Evolutionary conservation across 2,797 vertebrate species (phyloP).

Genomic region (Pterois miles): DNA sequence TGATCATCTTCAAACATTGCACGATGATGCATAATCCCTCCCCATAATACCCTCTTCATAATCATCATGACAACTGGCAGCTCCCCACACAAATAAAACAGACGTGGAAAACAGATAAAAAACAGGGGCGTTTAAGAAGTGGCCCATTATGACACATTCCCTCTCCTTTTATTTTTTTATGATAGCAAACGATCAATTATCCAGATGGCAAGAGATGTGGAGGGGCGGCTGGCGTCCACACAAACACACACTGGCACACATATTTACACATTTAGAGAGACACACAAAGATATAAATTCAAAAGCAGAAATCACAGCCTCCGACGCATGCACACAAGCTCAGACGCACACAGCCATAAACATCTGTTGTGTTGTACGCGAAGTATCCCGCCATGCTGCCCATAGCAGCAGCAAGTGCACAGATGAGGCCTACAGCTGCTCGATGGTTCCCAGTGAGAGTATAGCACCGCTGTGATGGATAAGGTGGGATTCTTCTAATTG

Average conservation of each 20-base stretch:
- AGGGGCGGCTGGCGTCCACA: slow-evolving; percentile 45
- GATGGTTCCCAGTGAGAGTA: slow-evolving; percentile 54
- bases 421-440: slow-evolving; percentile 78
- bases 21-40: slow-evolving; percentile 70
- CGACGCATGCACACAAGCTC: slow-evolving; percentile 1
- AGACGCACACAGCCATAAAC: slow-evolving; percentile 71
- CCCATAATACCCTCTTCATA: slow-evolving; percentile 76
- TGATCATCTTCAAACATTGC: slow-evolving; percentile 74
- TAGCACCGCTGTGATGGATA: slow-evolving; percentile 62
- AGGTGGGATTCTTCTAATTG: slow-evolving; percentile 64
- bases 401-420: slow-evolving; percentile 67
- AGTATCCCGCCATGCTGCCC: slow-evolving; percentile 72
- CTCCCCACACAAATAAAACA: slow-evolving; percentile 67
- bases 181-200: slow-evolving; percentile 82
- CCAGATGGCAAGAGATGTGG: slow-evolving; percentile 78
- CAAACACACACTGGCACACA: slow-evolving; percentile 18
- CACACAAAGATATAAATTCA: slow-evolving; percentile 46
- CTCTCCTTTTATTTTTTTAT: slow-evolving; percentile 75
- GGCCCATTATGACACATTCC: slow-evolving; percentile 75
- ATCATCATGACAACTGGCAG: slow-evolving; percentile 75
- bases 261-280: slow-evolving; percentile 37
- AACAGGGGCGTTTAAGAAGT: slow-evolving; percentile 74
- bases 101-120: slow-evolving; percentile 59
- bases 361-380: slow-evolving; percentile 76
- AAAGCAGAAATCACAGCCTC: slow-evolving; percentile 46